Evolutionary conservation across 2,113 vertebrate species (phyloP).

Genomic region (Morone saxatilis): DNA sequence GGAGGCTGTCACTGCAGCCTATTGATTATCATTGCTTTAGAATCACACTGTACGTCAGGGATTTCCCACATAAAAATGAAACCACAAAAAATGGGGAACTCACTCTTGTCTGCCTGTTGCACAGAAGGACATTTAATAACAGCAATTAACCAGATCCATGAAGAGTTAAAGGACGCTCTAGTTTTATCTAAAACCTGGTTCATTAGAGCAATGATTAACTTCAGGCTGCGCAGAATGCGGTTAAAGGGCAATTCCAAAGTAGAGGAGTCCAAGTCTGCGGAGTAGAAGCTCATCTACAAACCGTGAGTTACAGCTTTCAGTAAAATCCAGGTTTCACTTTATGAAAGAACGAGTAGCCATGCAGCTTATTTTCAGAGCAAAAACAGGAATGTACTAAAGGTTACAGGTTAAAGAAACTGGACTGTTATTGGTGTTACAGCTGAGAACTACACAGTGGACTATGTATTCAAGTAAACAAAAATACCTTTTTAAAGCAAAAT

Average conservation of each 20-base stretch:
- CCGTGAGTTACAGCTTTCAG: conserved; percentile 38
- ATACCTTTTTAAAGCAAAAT: no score
- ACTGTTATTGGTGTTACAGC: background rate
- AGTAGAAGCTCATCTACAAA: conserved; percentile 7
- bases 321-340: background rate
- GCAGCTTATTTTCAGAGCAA: background rate
- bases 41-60: background rate
- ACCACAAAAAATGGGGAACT: background rate
- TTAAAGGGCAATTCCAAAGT: conserved; percentile 36
- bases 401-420: no score
- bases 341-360: background rate
- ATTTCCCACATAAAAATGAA: conserved; percentile 26
- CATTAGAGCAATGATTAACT: conserved; percentile 59
- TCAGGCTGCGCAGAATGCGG: background rate
- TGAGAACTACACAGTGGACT: background rate
- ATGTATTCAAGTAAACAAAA: background rate
- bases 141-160: background rate
- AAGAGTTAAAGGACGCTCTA: background rate
- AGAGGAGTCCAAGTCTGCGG: background rate
- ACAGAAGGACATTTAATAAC: no score
- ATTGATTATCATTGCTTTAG: no score
- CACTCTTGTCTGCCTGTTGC: no score
- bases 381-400: background rate
- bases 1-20: no score
- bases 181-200: background rate